These are phyloP conservation scores for Coregonus clupeaformis DNA, from an alignment of 2,113 vertebrate species.

Conservation along the genomic window DNA sequence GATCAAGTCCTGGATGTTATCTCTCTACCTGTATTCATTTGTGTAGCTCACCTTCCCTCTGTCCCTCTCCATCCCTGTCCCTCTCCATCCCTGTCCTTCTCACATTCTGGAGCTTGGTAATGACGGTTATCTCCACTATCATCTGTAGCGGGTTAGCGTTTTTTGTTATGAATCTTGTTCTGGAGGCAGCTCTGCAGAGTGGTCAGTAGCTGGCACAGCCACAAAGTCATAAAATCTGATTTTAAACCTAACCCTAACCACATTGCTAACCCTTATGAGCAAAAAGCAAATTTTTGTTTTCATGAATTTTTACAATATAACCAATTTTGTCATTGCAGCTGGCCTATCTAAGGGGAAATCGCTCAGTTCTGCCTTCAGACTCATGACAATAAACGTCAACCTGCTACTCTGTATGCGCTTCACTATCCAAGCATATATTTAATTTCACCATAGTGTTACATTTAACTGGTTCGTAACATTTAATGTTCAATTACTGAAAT, in stretches of 20 bases:
- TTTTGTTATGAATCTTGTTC: too few relatives aligned
- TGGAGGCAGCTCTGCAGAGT: too few relatives aligned
- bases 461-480: background rate
- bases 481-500: background rate
- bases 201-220: background rate
- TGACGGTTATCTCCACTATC: background rate
- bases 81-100: background rate
- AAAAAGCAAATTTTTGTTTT: too few relatives aligned
- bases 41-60: slow-evolving; percentile 29
- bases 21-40: slow-evolving; percentile 51
- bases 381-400: background rate
- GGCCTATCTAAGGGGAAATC: too few relatives aligned
- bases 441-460: background rate
- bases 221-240: too few relatives aligned
- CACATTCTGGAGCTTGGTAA: too few relatives aligned
- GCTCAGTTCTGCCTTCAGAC: too few relatives aligned
- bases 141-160: too few relatives aligned
- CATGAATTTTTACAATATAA: too few relatives aligned
- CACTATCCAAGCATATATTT: background rate
- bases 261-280: too few relatives aligned
- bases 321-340: too few relatives aligned
- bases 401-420: background rate
- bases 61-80: slow-evolving; percentile 3
- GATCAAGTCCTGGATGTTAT: slow-evolving; percentile 61
- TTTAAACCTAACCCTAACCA: too few relatives aligned